Base-by-base conservation (phyloP, 2,888 invertebrate species). In the Synergus umbraculus region DNA sequence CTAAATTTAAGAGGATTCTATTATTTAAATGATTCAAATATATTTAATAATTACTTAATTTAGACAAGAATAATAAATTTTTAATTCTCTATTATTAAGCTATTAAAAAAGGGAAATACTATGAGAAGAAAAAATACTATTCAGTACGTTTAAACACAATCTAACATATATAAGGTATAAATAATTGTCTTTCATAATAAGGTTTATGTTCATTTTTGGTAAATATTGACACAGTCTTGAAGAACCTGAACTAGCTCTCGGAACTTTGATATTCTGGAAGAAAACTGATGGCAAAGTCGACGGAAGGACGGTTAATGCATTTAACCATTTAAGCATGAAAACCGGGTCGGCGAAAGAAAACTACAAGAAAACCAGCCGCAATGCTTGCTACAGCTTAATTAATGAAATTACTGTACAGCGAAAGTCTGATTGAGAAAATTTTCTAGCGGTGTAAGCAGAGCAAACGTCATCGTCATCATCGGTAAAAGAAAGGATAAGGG, bases 341-440 rank as follows among this genome's bases (percentile, higher is more conserved):
- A n/a, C 44, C 65, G 37, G 69, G 10, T 58, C 44, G 63, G 13
- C 18, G 37, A 22, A 73, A 65, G 77, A 5, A 49, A 67, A 78
- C 44, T 60, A 73, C 73, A 77, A 22, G 78, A 73, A 43, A 77
- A 77, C 67, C 54, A 76, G 79, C 29, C 60, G 77, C 41, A 78
- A 81, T 83, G 83, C 79, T 73, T 79, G 84, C 86, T 83, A 81
- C 81, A 84, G 82, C 83, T 87, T 91, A 91, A 92, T 88, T 83
- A 89, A 86, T 87, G 90, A 91, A 91, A 60, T 91, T 89, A 90
- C 87, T 87, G 86, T 85, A 88, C 85, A 89, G 89, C 87, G 87
- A 90, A 90, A 88, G 88, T 88, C 88, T 88, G 91, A 91, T 91
- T 90, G 91, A 89, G 90, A 90, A 91, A 90, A 91, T 85, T 89